A percentile compares a stretch with the other conserved stretches of the same genome.
Conservation (phyloP, 1,140 invertebrate species). For the Zelostemma sp. region DNA sequence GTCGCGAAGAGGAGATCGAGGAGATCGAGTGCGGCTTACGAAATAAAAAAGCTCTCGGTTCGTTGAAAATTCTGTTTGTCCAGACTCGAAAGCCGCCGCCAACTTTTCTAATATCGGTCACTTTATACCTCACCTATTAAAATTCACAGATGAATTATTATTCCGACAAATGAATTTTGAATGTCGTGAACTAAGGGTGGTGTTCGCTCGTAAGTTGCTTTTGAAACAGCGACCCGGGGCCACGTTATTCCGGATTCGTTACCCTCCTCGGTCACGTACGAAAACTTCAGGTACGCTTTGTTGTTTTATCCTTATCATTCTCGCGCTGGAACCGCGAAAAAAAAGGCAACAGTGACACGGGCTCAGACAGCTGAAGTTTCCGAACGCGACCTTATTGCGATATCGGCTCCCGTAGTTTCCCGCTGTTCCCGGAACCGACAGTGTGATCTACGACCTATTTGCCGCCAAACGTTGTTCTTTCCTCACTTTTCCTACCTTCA, state of each 20-base stretch:
- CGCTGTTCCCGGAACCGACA: slow-evolving; percentile 29
- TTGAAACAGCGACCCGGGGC: slow-evolving; percentile 31
- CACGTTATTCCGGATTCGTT: slow-evolving; percentile 36
- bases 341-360: slow-evolving; percentile 32
- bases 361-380: slow-evolving; percentile 30
- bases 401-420: slow-evolving; percentile 27
- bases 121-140: slow-evolving; percentile 10
- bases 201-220: slow-evolving; percentile 40
- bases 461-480: slow-evolving; percentile 32
- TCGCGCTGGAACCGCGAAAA: slow-evolving; percentile 30
- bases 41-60: slow-evolving; percentile 57
- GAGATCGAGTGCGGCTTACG: slow-evolving; percentile 34
- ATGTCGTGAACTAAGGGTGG: not conserved
- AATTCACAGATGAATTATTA: too few species aligned
- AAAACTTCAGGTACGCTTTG: slow-evolving; percentile 39
- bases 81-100: slow-evolving; percentile 17
- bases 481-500: slow-evolving; percentile 12
- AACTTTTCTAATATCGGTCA: slow-evolving; percentile 21
- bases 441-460: slow-evolving; percentile 37
- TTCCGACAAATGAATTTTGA: too few species aligned
- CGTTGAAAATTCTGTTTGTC: slow-evolving; percentile 44
- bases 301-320: slow-evolving; percentile 45
- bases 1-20: slow-evolving; percentile 9
- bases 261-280: slow-evolving; percentile 40
- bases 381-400: slow-evolving; percentile 40